These are phyloP conservation scores for Oscheius myriophilus DNA, from an alignment of 2,888 invertebrate species.

Conservation along the genomic window DNA sequence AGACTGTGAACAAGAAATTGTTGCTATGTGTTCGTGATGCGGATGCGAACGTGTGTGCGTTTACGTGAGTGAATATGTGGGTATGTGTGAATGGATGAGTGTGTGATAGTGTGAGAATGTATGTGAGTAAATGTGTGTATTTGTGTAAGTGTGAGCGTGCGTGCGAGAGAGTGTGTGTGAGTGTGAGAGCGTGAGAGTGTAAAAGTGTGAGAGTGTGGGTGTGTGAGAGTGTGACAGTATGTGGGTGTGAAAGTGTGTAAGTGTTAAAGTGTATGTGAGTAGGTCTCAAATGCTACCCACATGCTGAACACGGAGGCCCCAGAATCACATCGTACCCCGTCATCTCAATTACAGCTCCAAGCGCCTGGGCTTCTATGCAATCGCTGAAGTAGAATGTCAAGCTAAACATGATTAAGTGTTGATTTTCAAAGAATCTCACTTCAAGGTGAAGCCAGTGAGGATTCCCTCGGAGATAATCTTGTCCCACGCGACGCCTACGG, in stretches of 20 bases:
- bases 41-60: not conserved
- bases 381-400: constrained; percentile 11
- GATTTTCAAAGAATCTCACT: constrained; percentile 5
- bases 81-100: no score
- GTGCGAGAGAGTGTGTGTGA: no score
- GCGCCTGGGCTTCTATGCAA: constrained; percentile 17
- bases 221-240: not conserved
- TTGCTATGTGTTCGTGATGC: not conserved
- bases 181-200: no score
- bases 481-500: constrained; percentile 32
- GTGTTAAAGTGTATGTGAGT: not conserved
- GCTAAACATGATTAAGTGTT: not conserved
- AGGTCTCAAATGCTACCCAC: constrained; percentile 2
- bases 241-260: not conserved
- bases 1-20: not conserved
- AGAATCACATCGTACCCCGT: constrained; percentile 19
- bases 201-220: not conserved
- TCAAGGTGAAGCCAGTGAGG: constrained; percentile 17
- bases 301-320: constrained; percentile 30
- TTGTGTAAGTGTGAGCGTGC: no score
- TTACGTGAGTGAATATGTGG: no score
- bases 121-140: no score
- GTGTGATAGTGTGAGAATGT: no score
- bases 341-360: constrained; percentile 22
- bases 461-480: constrained; percentile 27